Evolutionary conservation across 2,113 vertebrate genomes (phyloP).

Genomic region (Corvus moneduloides): DNA sequence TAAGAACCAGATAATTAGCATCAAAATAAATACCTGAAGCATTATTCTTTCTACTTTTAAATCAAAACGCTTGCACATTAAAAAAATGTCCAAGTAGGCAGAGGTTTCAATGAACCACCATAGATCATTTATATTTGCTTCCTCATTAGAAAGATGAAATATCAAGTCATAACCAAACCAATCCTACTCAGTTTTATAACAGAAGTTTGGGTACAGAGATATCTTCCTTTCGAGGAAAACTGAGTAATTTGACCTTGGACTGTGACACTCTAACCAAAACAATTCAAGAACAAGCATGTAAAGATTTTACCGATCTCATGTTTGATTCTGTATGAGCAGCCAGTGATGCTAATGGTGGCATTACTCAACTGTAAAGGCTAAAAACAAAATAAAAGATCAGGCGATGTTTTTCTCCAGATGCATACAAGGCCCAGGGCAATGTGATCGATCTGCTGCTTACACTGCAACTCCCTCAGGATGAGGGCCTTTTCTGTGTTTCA

Average conservation of each 20-base stretch:
- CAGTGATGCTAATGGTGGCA: not conserved
- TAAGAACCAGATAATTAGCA: not conserved
- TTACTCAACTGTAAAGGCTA: not conserved
- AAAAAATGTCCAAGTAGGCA: not conserved
- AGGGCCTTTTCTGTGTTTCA: not conserved
- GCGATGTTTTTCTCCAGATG: not conserved
- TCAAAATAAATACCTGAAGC: not conserved
- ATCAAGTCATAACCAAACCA: not conserved
- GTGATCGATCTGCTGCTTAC: not conserved
- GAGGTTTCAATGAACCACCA: not conserved
- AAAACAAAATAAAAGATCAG: not conserved
- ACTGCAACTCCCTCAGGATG: fast-evolving
- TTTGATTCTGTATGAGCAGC: not conserved
- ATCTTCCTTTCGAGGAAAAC: not conserved
- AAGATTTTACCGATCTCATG: not conserved
- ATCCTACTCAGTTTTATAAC: not conserved
- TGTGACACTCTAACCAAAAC: not conserved
- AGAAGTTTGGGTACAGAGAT: not conserved
- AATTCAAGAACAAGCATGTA: not conserved
- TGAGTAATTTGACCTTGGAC: not conserved
- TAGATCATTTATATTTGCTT: not conserved
- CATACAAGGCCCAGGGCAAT: fast-evolving
- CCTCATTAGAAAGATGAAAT: not conserved
- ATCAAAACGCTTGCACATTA: not conserved
- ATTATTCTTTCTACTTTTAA: not conserved